These are phyloP conservation scores for Macropodus opercularis DNA, from an alignment of 2,797 vertebrate species.

Conservation along the genomic window DNA sequence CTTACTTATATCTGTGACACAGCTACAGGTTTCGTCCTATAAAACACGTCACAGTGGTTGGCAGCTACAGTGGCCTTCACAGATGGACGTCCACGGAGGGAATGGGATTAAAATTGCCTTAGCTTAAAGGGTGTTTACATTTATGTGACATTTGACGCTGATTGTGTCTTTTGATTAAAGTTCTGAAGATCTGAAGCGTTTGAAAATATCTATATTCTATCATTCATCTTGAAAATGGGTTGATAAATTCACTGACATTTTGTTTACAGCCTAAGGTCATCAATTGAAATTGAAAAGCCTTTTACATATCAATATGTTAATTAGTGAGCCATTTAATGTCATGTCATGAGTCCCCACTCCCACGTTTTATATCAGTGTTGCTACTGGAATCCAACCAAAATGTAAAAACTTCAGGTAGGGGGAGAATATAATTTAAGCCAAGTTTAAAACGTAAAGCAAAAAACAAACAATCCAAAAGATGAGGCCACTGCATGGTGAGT, in stretches of 20 bases:
- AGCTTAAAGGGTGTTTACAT: slow-evolving; percentile 2
- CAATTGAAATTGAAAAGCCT: slow-evolving; percentile 1
- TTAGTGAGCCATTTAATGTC: background rate
- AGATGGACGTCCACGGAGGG: background rate
- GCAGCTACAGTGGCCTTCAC: background rate
- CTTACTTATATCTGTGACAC: background rate
- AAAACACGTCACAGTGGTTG: background rate
- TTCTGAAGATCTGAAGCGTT: slow-evolving; percentile 13
- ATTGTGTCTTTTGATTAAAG: slow-evolving; percentile 29
- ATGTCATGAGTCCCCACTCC: too few species aligned
- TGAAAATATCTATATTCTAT: slow-evolving; percentile 20
- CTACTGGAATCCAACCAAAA: background rate
- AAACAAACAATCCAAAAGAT: background rate
- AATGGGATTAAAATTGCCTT: background rate
- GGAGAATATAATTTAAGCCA: background rate
- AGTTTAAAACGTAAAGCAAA: background rate
- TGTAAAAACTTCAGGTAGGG: too few species aligned
- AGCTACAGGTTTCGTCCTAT: background rate
- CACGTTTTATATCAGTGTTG: background rate
- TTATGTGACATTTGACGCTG: slow-evolving; percentile 3
- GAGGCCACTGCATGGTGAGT: background rate
- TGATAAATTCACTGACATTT: slow-evolving; percentile 12
- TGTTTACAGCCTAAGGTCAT: slow-evolving; percentile 2
- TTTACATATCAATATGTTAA: background rate
- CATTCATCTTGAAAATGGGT: slow-evolving; percentile 22